Conservation (phyloP, 2,113 vertebrate genomes). For the Cephalopholis sonnerati region DNA sequence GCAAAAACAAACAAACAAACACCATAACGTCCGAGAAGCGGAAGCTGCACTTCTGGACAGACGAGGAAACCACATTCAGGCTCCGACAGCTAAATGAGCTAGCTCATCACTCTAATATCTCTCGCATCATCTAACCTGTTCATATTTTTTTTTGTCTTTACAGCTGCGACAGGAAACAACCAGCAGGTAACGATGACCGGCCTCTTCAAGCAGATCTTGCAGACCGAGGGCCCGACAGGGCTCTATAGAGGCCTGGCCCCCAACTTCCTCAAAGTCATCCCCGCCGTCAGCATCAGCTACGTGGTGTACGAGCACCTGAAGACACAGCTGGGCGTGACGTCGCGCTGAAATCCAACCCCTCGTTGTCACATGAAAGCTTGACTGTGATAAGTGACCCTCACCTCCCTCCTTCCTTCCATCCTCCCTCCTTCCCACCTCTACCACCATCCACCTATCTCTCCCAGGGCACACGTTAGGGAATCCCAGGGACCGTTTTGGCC, state of each 20-base stretch:
- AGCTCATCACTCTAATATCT: no score
- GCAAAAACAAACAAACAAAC: no score
- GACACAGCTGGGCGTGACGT: constrained; percentile 93
- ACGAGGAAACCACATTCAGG: no score
- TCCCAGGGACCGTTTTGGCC: constrained; percentile 50
- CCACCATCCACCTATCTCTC: accelerated
- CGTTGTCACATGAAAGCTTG: not conserved
- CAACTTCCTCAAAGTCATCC: constrained; percentile 99
- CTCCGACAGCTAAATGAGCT: no score
- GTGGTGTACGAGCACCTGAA: constrained; percentile 97
- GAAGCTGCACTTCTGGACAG: no score
- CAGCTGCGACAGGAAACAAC: constrained; percentile 87
- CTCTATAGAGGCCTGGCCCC: constrained; percentile 96
- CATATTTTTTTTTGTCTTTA: not conserved
- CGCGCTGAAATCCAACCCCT: constrained; percentile 83
- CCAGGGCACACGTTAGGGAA: constrained; percentile 12
- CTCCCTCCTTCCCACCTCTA: not conserved
- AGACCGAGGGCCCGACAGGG: constrained; percentile 91
- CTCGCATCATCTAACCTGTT: not conserved
- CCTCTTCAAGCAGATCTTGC: constrained; percentile 94
- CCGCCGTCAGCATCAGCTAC: constrained; percentile 98
- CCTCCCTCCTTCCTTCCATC: not conserved
- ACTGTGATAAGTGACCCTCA: not conserved
- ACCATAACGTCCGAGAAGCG: no score
- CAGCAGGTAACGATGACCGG: constrained; percentile 89